These are phyloP conservation scores for Stichodactyla helianthus DNA, from an alignment of 64 coral and sea anemone species.

Conservation along the genomic window DNA sequence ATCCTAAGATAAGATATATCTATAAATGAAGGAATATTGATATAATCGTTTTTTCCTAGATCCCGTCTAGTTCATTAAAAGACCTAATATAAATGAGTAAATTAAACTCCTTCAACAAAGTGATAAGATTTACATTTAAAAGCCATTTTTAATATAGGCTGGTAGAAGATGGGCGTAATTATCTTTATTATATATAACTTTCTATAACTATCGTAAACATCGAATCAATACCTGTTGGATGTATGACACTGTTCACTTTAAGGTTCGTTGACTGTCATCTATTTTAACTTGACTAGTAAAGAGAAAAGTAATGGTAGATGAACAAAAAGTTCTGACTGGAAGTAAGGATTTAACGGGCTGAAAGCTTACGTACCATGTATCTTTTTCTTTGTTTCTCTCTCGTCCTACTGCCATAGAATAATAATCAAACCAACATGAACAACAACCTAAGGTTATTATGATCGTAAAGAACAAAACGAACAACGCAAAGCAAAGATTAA, in stretches of 20 bases:
- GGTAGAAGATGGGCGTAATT: no score
- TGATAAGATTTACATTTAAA: no score
- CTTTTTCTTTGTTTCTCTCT: constrained; percentile 68
- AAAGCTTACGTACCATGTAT: constrained; percentile 52
- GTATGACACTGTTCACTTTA: constrained; percentile 1
- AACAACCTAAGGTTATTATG: constrained; percentile 82
- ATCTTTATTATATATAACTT: no score
- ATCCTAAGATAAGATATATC: no score
- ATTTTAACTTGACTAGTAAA: constrained; percentile 47
- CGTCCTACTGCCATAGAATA: constrained; percentile 68
- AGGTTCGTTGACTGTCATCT: constrained; percentile 20
- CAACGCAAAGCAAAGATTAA: constrained; percentile 89
- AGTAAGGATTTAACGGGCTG: neutral
- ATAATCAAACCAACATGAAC: constrained; percentile 93
- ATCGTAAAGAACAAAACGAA: constrained; percentile 91
- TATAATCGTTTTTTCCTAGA: no score
- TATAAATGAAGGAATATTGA: no score
- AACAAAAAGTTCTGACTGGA: neutral
- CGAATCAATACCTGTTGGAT: neutral
- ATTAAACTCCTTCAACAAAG: no score
- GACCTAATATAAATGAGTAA: no score
- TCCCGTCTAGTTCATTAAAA: no score
- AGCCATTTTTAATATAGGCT: no score
- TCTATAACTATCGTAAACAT: constrained; percentile 4
- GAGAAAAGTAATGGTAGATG: neutral